A percentile compares a stretch with the other conserved stretches of the same genome.
phyloP scores from a whole-genome alignment of 2,888 invertebrate genomes.

The Ichneumon xanthorius region DNA sequence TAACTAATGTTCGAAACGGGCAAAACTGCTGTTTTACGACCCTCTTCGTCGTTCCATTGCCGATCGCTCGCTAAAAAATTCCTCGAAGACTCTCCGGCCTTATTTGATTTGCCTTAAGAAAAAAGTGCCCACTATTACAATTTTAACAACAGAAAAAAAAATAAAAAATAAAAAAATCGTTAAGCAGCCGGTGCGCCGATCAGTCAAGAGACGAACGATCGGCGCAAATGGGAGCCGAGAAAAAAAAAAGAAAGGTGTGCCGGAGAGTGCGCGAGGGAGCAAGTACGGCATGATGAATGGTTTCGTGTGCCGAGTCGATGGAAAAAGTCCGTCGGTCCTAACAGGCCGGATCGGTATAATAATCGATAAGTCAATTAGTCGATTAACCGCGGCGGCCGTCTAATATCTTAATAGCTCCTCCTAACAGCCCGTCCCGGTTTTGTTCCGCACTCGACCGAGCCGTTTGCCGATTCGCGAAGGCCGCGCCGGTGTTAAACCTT shows the following conservation, averaged over 20 bases:
- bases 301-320: not conserved
- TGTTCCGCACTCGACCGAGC: conserved; percentile 43
- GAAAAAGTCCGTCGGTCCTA: conserved; percentile 37
- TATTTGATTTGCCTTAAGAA: not conserved
- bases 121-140: not conserved
- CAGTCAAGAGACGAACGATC: not conserved
- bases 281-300: conserved; percentile 1
- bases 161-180: not conserved
- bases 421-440: conserved; percentile 15
- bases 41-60: not conserved
- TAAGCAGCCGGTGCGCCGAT: not conserved
- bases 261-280: not conserved
- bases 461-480: conserved; percentile 50
- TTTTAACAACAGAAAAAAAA: not conserved
- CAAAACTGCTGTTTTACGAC: not conserved
- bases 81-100: not conserved
- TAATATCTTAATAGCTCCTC: conserved; percentile 62
- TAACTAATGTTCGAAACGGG: not conserved
- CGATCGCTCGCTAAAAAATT: not conserved
- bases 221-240: too few relatives aligned
- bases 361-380: conserved; percentile 65
- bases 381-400: conserved; percentile 47
- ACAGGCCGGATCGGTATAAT: conserved; percentile 34
- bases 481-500: conserved; percentile 26
- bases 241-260: not conserved